Conservation (phyloP, 2,113 vertebrate genomes). For the Willisornis vidua region DNA sequence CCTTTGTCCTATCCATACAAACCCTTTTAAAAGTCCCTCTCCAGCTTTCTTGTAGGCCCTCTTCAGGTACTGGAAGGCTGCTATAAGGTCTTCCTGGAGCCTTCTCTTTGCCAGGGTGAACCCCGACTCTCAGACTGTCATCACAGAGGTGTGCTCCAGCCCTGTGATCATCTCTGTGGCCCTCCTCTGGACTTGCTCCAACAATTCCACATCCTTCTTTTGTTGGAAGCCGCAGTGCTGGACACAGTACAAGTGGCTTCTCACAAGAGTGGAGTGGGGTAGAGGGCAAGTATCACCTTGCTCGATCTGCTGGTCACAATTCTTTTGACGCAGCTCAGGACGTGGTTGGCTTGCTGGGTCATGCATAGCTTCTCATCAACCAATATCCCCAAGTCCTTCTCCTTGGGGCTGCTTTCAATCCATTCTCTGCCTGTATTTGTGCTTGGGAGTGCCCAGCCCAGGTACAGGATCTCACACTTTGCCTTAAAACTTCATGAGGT, state of each 20-base stretch:
- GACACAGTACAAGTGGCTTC: neutral
- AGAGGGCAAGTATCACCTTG: neutral
- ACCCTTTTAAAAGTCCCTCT: neutral
- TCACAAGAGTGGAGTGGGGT: neutral
- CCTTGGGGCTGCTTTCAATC: neutral
- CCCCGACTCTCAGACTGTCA: neutral
- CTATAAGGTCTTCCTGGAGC: neutral
- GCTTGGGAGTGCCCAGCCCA: fast-evolving
- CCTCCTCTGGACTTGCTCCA: neutral
- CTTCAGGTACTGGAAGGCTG: neutral
- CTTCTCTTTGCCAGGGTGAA: neutral
- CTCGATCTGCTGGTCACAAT: neutral
- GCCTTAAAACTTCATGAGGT: neutral
- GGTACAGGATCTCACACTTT: neutral
- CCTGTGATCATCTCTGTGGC: neutral
- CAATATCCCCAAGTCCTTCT: neutral
- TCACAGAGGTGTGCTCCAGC: neutral
- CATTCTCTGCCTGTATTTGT: neutral
- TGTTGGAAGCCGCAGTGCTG: neutral
- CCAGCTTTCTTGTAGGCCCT: neutral
- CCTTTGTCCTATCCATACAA: neutral
- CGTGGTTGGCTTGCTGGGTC: neutral
- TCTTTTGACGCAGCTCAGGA: neutral
- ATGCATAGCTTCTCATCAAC: neutral
- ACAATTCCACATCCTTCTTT: too few relatives aligned